Evolutionary conservation across 2,888 invertebrate species (phyloP), one percentile per base, ranked within the genome.

Genomic region (Spodoptera littoralis): DNA sequence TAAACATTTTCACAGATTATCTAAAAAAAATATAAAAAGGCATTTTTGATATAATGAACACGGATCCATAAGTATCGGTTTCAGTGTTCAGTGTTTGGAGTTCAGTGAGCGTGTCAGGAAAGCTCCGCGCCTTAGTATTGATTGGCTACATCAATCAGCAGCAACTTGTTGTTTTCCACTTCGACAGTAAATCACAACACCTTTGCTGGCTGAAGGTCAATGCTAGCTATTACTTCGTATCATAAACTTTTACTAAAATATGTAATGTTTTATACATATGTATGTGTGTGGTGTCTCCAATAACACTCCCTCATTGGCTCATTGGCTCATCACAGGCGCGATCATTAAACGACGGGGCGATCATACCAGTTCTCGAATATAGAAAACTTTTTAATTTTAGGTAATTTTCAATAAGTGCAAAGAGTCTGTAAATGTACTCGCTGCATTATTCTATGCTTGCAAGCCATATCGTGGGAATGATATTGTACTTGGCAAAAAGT

Each of bases 91-190:
- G n/a, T 54, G 58, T 56, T 46, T 52, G 55, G 48, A 51, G 64
- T 74, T 70, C 58, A 63, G 59, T 50, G 42, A 47, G 64, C 24
- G 43, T 60, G 47, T 48, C 62, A 48, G 58, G 50, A 59, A 77
- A 73, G 62, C 60, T 53, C 47, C 52, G 18, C 51, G 46, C 46
- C 43, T 13, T 48, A 43, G 49, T 60, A 59, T 69, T 69, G 73
- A 77, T 69, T 63, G 50, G 59, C 22, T n/a, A 60, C 61, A 77
- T 75, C 69, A 77, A 72, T 76, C 73, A 66, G 54, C 22, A 61
- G 45, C 30, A 60, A 65, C 58, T 72, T 71, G 56, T 76, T 76
- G 76, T 73, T 71, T 70, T 59, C 44, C 41, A 58, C 46, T 47
- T 22, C 48, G 36, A 8, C 47, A 36, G 50, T 65, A 71, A 59